Conservation (phyloP, 2,113 vertebrate species). For the Opisthocomus hoazin region DNA sequence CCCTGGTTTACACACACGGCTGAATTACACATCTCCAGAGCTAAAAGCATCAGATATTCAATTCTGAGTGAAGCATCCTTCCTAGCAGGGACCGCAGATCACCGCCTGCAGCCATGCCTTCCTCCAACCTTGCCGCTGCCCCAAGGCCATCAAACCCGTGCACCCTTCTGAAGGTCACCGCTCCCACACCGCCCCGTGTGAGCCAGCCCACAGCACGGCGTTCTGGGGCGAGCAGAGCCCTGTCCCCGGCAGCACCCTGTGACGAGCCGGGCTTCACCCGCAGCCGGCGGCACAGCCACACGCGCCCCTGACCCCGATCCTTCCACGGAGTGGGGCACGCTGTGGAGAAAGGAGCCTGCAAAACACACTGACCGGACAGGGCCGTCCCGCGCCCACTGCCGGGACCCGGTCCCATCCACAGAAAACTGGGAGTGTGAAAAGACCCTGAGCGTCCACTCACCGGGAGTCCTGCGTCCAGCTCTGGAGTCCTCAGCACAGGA, state of each 20-base stretch:
- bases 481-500: too few relatives aligned
- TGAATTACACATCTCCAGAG: not conserved
- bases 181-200: fast-evolving
- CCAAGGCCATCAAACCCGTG: not conserved
- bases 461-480: too few relatives aligned
- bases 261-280: not conserved
- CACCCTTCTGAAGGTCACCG: not conserved
- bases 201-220: not conserved
- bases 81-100: not conserved
- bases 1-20: not conserved
- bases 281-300: not conserved
- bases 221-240: not conserved
- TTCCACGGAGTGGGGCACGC: not conserved
- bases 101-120: not conserved
- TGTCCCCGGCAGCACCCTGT: not conserved
- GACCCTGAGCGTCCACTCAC: not conserved
- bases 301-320: fast-evolving
- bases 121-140: not conserved
- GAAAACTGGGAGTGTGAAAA: not conserved
- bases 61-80: not conserved
- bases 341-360: not conserved
- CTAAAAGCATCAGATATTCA: constrained; percentile 14
- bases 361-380: not conserved
- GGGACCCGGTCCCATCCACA: not conserved
- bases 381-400: not conserved